A percentile compares a stretch with the other conserved stretches of the same genome.
phyloP scores from a whole-genome alignment of 2,888 invertebrate species.

The Heliconius charithonia region DNA sequence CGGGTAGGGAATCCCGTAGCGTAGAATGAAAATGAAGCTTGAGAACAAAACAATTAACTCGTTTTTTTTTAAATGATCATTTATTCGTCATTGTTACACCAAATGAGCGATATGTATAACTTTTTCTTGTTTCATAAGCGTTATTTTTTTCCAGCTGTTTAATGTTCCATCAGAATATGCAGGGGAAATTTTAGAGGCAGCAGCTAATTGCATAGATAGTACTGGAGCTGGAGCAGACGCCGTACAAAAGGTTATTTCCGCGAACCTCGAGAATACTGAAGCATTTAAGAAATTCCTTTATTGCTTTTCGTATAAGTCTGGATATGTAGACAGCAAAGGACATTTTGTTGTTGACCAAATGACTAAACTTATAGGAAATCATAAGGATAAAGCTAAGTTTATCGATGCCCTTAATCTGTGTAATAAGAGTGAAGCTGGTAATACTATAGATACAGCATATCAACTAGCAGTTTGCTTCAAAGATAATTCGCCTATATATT shows the following conservation, averaged over 20 bases:
- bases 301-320: slow-evolving; percentile 61
- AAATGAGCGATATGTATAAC: too few relatives aligned
- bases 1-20: too few relatives aligned
- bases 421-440: slow-evolving; percentile 53
- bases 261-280: slow-evolving; percentile 58
- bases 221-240: slow-evolving; percentile 46
- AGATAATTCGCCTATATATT: slow-evolving; percentile 41
- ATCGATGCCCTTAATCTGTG: slow-evolving; percentile 57
- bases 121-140: too few relatives aligned
- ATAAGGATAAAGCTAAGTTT: slow-evolving; percentile 51
- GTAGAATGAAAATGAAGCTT: too few relatives aligned
- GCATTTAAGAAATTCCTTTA: slow-evolving; percentile 61
- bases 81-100: too few relatives aligned
- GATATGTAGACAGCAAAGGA: slow-evolving; percentile 54
- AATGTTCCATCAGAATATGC: slow-evolving; percentile 30
- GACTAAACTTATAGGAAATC: slow-evolving; percentile 54
- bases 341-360: slow-evolving; percentile 60
- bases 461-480: slow-evolving; percentile 43
- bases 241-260: slow-evolving; percentile 54
- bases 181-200: slow-evolving; percentile 42
- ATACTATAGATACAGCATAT: slow-evolving; percentile 55
- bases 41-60: too few relatives aligned
- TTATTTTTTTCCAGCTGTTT: too few relatives aligned
- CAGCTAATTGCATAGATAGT: slow-evolving; percentile 49
- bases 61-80: too few relatives aligned